Evolutionary conservation across 2,888 invertebrate genomes (phyloP), one percentile per base, ranked within the genome.

Genomic region (Ophion costatus): DNA sequence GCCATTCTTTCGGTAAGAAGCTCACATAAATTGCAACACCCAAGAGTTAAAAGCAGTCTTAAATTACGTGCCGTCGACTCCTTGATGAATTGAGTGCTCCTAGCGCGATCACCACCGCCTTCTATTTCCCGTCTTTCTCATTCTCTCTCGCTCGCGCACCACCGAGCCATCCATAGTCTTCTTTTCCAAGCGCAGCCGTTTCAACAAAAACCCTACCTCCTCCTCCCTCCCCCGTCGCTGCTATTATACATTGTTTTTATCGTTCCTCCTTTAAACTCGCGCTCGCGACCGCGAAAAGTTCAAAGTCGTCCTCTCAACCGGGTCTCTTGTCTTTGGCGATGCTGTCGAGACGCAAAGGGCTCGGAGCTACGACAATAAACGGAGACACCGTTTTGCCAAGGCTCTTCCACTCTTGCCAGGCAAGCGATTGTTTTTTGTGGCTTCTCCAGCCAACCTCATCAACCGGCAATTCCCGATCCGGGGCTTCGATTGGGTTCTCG

Each of bases 21-120:
- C 93, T 92, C 93, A 93, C 93, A 93, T 93, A 93, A 93, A 93
- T 93, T 93, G 93, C 92, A 92, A 93, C 93, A 93, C 92, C 93
- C 92, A 92, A 91, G 93, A 93, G 93, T 94, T 94, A 94, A 94
- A 93, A 94, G 93, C 93, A 93, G 93, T 93, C 93, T 93, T 94
- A 94, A 93, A 93, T 93, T 93, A 93, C 93, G 92, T 91, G 89
- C 91, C 92, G 93, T 93, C 93, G 93, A 93, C 92, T 93, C 89
- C 90, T 92, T 94, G 93, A 94, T 94, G 93, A 93, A 94, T 94
- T 93, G 93, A 93, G 93, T 93, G 93, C 93, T 93, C 90, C 91
- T 90, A 51, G 51, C 63, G 61, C 78, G 78, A 69, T 83, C 90
- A 89, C 90, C 88, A 88, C 83, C 88, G 82, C 76, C 83, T 78